phyloP scores from a whole-genome alignment of 2,888 invertebrate genomes.

The Glyphotaelius pellucidus region DNA sequence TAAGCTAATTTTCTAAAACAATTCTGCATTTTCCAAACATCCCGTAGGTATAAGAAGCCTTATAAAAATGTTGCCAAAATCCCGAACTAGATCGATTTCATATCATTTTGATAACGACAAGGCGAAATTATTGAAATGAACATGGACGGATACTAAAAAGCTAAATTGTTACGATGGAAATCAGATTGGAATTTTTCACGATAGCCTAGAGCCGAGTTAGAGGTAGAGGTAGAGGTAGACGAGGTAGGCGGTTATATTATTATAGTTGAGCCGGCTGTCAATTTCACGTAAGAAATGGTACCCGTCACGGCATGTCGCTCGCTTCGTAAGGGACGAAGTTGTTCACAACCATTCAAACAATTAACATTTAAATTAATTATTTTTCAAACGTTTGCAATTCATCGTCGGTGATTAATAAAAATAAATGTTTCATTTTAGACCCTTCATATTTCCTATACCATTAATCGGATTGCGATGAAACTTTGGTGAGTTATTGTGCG shows the following conservation, averaged over 20 bases:
- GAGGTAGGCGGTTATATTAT: background rate
- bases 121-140: slow-evolving; percentile 12
- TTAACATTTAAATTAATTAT: background rate
- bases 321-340: slow-evolving; percentile 2
- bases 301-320: slow-evolving; percentile 51
- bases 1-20: too few species aligned
- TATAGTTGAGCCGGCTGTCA: background rate
- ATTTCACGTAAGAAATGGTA: slow-evolving; percentile 38
- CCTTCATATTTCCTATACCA: too few species aligned
- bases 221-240: too few species aligned
- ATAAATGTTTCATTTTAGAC: too few species aligned
- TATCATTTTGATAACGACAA: background rate
- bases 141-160: slow-evolving; percentile 30
- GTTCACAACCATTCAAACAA: background rate
- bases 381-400: background rate
- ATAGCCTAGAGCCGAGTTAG: background rate
- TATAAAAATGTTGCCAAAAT: background rate
- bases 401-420: too few species aligned
- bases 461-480: too few species aligned
- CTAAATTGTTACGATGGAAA: background rate
- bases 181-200: slow-evolving; percentile 25
- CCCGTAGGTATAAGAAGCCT: background rate
- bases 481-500: too few species aligned
- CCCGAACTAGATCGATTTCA: background rate
- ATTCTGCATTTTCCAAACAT: background rate